Percentiles rank a stretch among this genome's conserved stretches.
Conservation (phyloP, 1,140 invertebrate genomes). For the Drosophila pseudoobscura region DNA sequence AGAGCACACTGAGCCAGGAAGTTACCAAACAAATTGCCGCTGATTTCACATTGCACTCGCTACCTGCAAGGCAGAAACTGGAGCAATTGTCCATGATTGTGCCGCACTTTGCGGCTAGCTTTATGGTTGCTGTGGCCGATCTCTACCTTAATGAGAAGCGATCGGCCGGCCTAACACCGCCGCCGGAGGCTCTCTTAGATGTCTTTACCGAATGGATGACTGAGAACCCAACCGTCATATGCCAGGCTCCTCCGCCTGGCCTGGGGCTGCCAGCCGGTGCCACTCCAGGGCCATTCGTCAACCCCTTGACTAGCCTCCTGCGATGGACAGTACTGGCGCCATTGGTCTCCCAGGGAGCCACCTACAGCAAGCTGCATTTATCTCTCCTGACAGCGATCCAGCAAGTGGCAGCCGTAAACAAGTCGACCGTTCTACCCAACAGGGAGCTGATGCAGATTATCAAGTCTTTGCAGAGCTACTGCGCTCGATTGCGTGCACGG, state of each 20-base stretch:
- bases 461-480: slow-evolving; percentile 83
- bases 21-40: slow-evolving; percentile 89
- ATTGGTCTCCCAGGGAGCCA: slow-evolving; percentile 79
- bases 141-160: slow-evolving; percentile 86
- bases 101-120: slow-evolving; percentile 89
- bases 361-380: slow-evolving; percentile 87
- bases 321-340: slow-evolving; percentile 88
- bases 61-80: slow-evolving; percentile 86
- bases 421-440: slow-evolving; percentile 85
- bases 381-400: slow-evolving; percentile 86
- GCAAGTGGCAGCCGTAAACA: slow-evolving; percentile 83
- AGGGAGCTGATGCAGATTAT: slow-evolving; percentile 85
- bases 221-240: slow-evolving; percentile 87
- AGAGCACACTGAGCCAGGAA: slow-evolving; percentile 88
- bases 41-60: slow-evolving; percentile 90
- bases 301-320: slow-evolving; percentile 86
- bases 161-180: slow-evolving; percentile 82
- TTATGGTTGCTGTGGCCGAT: slow-evolving; percentile 91
- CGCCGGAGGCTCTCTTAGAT: slow-evolving; percentile 86
- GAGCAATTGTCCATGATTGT: slow-evolving; percentile 88
- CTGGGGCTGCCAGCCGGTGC: too few species aligned
- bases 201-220: slow-evolving; percentile 87
- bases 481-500: slow-evolving; percentile 66
- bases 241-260: slow-evolving; percentile 87
- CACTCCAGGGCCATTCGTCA: too few species aligned